Conservation (phyloP, 2,888 invertebrate species). For the Glyphotaelius pellucidus region DNA sequence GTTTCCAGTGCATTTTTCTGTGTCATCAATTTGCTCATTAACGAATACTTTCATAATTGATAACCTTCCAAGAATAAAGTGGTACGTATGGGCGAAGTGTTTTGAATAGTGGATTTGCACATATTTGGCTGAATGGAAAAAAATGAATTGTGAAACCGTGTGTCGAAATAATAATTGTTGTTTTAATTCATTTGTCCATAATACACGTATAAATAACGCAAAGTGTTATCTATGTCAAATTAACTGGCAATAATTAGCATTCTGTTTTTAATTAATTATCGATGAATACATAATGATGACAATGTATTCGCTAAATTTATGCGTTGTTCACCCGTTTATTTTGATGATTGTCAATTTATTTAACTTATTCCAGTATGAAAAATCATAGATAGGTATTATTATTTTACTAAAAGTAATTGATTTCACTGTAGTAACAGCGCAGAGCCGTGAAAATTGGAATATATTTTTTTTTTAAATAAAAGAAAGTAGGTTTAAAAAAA, state of each 20-base stretch:
- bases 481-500: no score
- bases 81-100: neutral
- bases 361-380: neutral
- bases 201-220: neutral
- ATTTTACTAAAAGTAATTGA: no score
- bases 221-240: neutral
- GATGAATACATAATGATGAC: neutral
- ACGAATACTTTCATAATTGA: neutral
- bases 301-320: neutral
- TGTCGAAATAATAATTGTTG: neutral
- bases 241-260: neutral
- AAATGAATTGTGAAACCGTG: neutral
- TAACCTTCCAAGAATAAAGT: neutral
- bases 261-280: neutral
- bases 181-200: neutral
- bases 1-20: neutral
- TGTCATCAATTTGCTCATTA: neutral
- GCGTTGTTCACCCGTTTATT: neutral
- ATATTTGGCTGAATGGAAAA: neutral
- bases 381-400: no score
- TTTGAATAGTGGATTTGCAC: neutral
- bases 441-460: no score
- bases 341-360: neutral
- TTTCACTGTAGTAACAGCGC: no score
- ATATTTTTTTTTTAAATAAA: no score